Conservation (phyloP, 2,113 vertebrate genomes). For the Stigmatopora argus region DNA sequence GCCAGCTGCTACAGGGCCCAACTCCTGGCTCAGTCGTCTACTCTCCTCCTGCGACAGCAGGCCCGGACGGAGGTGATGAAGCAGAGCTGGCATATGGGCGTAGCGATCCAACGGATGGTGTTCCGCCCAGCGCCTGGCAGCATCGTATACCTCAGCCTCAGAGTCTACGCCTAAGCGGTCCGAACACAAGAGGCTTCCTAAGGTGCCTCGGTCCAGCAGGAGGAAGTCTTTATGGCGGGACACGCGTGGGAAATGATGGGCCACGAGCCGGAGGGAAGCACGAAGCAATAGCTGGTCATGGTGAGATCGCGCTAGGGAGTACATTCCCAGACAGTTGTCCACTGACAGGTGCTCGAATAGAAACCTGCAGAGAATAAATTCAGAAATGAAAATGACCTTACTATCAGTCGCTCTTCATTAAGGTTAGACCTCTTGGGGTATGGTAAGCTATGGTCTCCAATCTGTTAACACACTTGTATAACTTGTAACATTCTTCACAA, state of each 20-base stretch:
- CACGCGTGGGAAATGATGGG: constrained; percentile 74
- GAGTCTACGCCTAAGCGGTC: constrained; percentile 76
- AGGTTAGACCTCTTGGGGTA: too few relatives aligned
- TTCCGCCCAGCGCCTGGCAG: constrained; percentile 75
- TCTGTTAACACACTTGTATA: too few relatives aligned
- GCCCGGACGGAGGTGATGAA: constrained; percentile 72
- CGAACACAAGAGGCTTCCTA: constrained; percentile 75
- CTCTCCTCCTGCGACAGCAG: constrained; percentile 74
- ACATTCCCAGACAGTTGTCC: constrained; percentile 79
- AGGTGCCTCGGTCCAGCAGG: constrained; percentile 72
- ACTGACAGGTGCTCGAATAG: constrained; percentile 75
- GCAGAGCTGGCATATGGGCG: constrained; percentile 68
- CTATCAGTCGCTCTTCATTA: not conserved
- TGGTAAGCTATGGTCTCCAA: too few relatives aligned
- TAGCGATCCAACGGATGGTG: constrained; percentile 69
- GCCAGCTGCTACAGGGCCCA: constrained; percentile 58
- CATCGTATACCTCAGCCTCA: constrained; percentile 73
- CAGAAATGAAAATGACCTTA: not conserved
- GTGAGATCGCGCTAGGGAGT: constrained; percentile 76
- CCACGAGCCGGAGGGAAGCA: constrained; percentile 72
- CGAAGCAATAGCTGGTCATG: constrained; percentile 76
- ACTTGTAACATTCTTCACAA: too few relatives aligned
- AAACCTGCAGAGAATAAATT: constrained; percentile 57
- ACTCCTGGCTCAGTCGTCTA: constrained; percentile 68
- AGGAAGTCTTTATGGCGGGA: constrained; percentile 75